Conservation (phyloP, 1,140 invertebrate genomes). For the Orussus abietinus region DNA sequence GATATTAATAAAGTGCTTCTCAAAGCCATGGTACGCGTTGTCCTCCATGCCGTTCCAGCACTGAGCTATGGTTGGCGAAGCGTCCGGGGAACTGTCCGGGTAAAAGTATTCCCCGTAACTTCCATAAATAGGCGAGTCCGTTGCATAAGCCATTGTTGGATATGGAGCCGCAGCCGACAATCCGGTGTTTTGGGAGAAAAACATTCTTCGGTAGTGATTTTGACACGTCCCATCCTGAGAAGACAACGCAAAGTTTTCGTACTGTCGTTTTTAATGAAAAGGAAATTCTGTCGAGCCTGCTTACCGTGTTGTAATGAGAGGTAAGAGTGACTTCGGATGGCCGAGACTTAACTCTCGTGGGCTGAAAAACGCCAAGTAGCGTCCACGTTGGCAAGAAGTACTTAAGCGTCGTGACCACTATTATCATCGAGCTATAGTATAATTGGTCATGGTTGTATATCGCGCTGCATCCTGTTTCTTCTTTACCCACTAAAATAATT, state of each 20-base stretch:
- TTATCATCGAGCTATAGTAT: constrained; percentile 51
- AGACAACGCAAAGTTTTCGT: constrained; percentile 5
- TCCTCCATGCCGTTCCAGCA: constrained; percentile 26
- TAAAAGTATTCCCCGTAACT: constrained; percentile 33
- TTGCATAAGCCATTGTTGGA: constrained; percentile 24
- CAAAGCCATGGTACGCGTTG: constrained; percentile 21
- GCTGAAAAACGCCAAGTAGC: constrained; percentile 54
- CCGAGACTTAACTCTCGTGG: constrained; percentile 35
- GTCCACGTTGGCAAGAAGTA: constrained; percentile 55
- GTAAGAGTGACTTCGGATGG: constrained; percentile 40
- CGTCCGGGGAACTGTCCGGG: constrained; percentile 34
- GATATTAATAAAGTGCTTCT: constrained; percentile 27
- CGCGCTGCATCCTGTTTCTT: constrained; percentile 53
- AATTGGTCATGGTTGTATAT: constrained; percentile 55
- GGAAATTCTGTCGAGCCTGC: no score
- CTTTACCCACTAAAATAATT: constrained; percentile 46
- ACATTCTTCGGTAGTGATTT: constrained; percentile 35
- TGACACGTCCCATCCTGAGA: constrained; percentile 31
- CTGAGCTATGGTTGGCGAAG: constrained; percentile 28
- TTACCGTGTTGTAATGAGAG: constrained; percentile 35
- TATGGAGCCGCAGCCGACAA: constrained; percentile 21
- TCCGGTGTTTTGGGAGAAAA: constrained; percentile 23
- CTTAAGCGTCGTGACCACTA: constrained; percentile 50
- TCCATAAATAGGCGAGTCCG: constrained; percentile 32
- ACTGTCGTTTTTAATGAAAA: no score